Evolutionary conservation across 2,797 vertebrate genomes (phyloP), one percentile per base, ranked within the genome.

Genomic region (Myotis vivesi): DNA sequence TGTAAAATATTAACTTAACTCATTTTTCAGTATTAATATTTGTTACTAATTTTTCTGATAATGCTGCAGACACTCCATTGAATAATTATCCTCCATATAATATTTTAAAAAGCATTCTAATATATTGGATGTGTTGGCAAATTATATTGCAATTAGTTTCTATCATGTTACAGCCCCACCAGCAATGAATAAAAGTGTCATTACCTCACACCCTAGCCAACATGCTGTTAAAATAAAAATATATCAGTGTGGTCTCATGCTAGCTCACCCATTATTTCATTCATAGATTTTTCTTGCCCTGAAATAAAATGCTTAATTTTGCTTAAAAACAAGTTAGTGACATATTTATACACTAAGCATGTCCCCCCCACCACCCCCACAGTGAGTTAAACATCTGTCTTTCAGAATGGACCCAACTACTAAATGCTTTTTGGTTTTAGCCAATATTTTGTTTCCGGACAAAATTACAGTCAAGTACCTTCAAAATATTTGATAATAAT

Each of bases 401-500:
- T 96, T 94, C 64, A 92, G 46, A 91, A 80, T 68, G 64, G 66
- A 55, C 76, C 87, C 57, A 95, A 95, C 80, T 92, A 94, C 89
- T 95, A 83, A 92, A 73, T 77, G 57, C 62, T 94, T 92, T 94
- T 66, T 95, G 16, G 11, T 76, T 94, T 80, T 55, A 92, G 89
- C 30, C 92, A 92, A 96, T 95, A 81, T 75, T 91, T 87, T 89
- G 7, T 97, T 95, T 95, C 0, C 4, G 7, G 53, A 36, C 86
- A 86, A 80, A 94, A 87, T 72, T 88, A 44, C 2, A 94, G 73
- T 91, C 66, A 87, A 80, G 22, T 72, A 85, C 19, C 86, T 95
- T 96, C 79, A 97, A 89, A 95, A 94, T 97, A 92, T 93, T 96
- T 95, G 83, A 20, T 91, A 84, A 79, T 87, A 72, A 89, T 94